These are phyloP conservation scores for Sapajus apella DNA, from an alignment of 2,113 vertebrate genomes.

Conservation along the genomic window DNA sequence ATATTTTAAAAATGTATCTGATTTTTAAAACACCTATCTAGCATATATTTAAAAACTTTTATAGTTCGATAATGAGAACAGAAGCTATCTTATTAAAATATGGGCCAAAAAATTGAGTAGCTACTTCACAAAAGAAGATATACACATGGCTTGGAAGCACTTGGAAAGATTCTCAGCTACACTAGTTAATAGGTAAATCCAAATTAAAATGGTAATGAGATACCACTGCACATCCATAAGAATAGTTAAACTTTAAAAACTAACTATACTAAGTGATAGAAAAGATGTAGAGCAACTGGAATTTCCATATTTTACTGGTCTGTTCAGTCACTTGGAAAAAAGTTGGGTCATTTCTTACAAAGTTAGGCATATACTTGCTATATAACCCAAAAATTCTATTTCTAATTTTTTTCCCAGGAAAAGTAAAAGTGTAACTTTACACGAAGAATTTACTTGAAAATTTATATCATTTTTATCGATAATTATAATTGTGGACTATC, in stretches of 20 bases:
- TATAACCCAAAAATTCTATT: background rate
- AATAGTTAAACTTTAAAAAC: background rate
- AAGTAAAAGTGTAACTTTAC: background rate
- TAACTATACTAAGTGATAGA: background rate
- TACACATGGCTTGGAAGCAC: background rate
- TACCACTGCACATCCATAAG: background rate
- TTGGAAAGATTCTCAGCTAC: background rate
- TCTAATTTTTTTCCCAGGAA: background rate
- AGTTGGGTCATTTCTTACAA: background rate
- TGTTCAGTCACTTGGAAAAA: background rate
- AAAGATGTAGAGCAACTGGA: background rate
- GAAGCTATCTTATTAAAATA: background rate
- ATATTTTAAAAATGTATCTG: background rate
- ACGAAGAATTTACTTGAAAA: background rate
- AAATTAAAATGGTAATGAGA: background rate
- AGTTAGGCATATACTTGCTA: background rate
- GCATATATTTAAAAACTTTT: background rate
- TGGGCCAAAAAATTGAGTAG: background rate
- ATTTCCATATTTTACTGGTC: background rate
- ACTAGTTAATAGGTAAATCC: background rate
- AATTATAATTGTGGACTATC: background rate
- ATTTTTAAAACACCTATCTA: background rate
- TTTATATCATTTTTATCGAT: background rate
- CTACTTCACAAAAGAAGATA: background rate
- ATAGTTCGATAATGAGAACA: background rate